phyloP scores from a whole-genome alignment of 2,113 vertebrate species.

The Heterotilapia buettikoferi region DNA sequence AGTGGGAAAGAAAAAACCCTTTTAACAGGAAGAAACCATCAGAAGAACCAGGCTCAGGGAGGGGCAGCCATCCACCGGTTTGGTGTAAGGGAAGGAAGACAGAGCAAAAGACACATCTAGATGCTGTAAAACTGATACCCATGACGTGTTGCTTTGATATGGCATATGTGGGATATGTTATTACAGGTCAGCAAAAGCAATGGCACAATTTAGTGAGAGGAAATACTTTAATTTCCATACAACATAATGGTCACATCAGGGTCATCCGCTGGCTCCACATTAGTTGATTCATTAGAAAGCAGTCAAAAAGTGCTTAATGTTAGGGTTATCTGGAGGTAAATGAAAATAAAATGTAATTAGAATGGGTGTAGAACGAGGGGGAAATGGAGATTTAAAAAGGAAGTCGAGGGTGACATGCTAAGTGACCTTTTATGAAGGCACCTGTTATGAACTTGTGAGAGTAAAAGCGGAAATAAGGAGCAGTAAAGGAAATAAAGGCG shows the following conservation, averaged over 20 bases:
- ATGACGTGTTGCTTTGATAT: neutral
- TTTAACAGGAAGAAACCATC: neutral
- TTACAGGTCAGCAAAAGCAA: neutral
- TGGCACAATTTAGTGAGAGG: neutral
- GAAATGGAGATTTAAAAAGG: neutral
- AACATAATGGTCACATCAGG: neutral
- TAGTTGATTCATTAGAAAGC: neutral
- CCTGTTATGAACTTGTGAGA: neutral
- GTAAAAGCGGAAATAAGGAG: neutral
- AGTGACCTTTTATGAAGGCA: conserved; percentile 4
- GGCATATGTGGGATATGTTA: neutral
- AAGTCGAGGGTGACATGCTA: neutral
- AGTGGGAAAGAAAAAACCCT: neutral
- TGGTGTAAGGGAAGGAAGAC: neutral
- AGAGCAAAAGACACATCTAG: neutral
- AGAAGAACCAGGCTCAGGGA: neutral
- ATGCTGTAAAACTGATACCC: neutral
- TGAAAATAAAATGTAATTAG: conserved; percentile 5
- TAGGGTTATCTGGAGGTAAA: conserved; percentile 6
- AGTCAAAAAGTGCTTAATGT: neutral
- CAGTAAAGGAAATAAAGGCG: neutral
- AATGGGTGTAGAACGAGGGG: conserved; percentile 57
- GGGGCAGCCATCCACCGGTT: neutral
- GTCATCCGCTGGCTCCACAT: neutral
- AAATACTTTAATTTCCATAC: neutral